These are phyloP conservation scores for Tineola bisselliella DNA, from an alignment of 2,888 invertebrate genomes.

Conservation along the genomic window DNA sequence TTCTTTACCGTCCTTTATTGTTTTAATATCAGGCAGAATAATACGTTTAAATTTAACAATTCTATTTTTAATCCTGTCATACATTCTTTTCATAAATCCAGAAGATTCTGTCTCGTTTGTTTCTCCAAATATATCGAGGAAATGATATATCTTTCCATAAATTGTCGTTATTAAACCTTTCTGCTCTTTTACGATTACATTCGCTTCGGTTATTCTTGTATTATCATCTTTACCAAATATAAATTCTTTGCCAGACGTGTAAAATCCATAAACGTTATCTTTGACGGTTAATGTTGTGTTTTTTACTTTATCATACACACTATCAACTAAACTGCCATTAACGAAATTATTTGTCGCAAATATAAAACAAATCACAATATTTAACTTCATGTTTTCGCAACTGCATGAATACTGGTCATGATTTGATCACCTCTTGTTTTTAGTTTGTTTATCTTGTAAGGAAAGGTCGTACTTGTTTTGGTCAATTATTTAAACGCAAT, in stretches of 20 bases:
- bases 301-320: slow-evolving; percentile 17
- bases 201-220: background rate
- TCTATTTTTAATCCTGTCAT: slow-evolving; percentile 4
- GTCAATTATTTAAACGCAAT: no score
- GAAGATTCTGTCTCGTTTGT: background rate
- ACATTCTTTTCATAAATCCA: background rate
- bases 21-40: background rate
- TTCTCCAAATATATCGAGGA: background rate
- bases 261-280: slow-evolving; percentile 18
- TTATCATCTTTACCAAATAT: slow-evolving; percentile 17
- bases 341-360: background rate
- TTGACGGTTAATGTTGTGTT: slow-evolving; percentile 18
- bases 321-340: slow-evolving; percentile 17
- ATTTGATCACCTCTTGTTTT: background rate
- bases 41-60: background rate
- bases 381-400: background rate
- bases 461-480: background rate
- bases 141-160: background rate
- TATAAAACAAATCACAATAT: background rate
- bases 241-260: slow-evolving; percentile 19
- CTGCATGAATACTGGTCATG: background rate
- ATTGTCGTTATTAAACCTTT: background rate
- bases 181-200: background rate
- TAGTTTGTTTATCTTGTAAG: background rate
- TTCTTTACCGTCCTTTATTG: background rate